These are phyloP conservation scores for Microcebus tavaratra DNA, from an alignment of 2,113 vertebrate species.

Conservation along the genomic window DNA sequence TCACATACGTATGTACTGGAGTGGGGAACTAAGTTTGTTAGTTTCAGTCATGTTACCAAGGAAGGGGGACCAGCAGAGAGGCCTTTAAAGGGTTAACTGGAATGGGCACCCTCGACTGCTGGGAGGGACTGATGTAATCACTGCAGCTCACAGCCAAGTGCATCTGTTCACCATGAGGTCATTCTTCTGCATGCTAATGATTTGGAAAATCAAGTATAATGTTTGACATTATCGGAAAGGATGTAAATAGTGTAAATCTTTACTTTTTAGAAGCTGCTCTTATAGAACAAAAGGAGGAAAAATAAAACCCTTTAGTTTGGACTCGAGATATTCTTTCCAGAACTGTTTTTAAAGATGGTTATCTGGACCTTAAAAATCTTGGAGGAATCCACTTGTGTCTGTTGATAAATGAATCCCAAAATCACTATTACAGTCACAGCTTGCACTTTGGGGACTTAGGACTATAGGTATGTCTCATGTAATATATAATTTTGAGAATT, in stretches of 20 bases:
- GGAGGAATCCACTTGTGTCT: conserved; percentile 70
- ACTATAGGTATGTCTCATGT: conserved; percentile 48
- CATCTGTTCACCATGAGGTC: conserved; percentile 92
- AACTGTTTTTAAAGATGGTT: conserved; percentile 48
- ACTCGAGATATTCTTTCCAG: conserved; percentile 14
- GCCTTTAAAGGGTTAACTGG: conserved; percentile 85
- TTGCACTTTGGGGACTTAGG: conserved; percentile 68
- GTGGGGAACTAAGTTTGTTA: background rate
- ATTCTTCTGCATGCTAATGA: conserved; percentile 90
- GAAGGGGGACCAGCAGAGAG: background rate
- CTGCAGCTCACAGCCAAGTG: conserved; percentile 87
- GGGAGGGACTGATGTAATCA: conserved; percentile 90
- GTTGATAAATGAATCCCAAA: conserved; percentile 78
- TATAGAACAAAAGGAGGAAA: conserved; percentile 53
- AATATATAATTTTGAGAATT: conserved; percentile 62
- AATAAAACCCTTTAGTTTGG: conserved; percentile 41
- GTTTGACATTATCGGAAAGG: conserved; percentile 81
- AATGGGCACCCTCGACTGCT: conserved; percentile 84
- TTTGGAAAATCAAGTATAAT: conserved; percentile 86
- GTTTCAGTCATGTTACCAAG: background rate
- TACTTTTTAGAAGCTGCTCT: conserved; percentile 71
- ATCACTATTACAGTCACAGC: conserved; percentile 72
- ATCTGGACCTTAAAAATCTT: conserved; percentile 61
- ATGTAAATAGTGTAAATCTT: conserved; percentile 80
- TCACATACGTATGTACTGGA: background rate